Base-by-base conservation (phyloP, 2,113 vertebrate species). In the Hippopotamus amphibius region DNA sequence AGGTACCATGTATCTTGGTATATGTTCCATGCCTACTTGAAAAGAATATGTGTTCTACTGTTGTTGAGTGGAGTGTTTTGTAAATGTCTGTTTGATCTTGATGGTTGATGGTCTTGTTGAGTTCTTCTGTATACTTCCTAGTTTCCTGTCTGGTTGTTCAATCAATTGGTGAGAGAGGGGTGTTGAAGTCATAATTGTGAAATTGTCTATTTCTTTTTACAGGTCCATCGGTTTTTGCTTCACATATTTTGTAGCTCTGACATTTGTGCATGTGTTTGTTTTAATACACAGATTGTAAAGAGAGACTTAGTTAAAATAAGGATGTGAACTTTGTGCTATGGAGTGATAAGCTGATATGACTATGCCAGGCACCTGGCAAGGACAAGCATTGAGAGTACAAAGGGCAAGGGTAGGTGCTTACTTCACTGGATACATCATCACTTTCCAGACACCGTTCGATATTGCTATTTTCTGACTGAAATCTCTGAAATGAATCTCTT, bases 351-450 rank as follows among this genome's bases (percentile, higher is more conserved):
- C 63, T 37, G 17, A 33, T n/a, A 48, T 7, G 4, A 71, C 14
- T 30, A 0, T 57, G 46, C 22, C 15, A 82, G 77, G 5, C 26
- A 33, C 9, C 24, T 55, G 68, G 48, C 8, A 55, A 74, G 48
- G 12, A 30, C 9, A 59, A 41, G 65, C 55, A 71, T 2, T 77
- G 5, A 43, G 8, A 43, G 66, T 55, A 22, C 94, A 89, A 79
- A 93, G 63, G n/a, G n/a, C 90, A 89, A 95, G 43, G n/a, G 41
- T 79, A 92, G 83, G n/a, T 13, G 24, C 66, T 66, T 81, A 71
- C 76, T 55, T 82, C 82, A 26, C 4, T 53, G n/a, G 15, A 30
- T 26, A 91, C 89, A 82, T n/a, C 9, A 16, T 17, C 6, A 7
- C 50, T 88, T 3, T 9, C 3, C 2, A 8, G 12, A 48, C 5